Percentiles rank a stretch among this genome's conserved stretches.
These are phyloP conservation scores for Holothuria glaberrima DNA, from an alignment of 35 echinoderm and acorn worm genomes.

Conservation along the genomic window DNA sequence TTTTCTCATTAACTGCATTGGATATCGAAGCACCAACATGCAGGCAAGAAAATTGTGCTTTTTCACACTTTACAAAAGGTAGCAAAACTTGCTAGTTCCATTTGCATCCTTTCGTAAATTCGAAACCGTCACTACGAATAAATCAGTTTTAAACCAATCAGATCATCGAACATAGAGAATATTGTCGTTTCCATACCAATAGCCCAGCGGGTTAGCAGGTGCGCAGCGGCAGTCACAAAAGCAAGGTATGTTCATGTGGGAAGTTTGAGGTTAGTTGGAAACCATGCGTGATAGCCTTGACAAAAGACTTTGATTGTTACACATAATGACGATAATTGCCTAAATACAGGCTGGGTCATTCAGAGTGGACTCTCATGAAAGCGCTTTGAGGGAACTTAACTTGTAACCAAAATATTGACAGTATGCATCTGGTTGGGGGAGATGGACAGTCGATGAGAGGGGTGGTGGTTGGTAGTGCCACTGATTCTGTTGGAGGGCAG, in stretches of 20 bases:
- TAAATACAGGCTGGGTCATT: conserved; percentile 27
- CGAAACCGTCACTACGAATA: not conserved
- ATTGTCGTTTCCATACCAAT: conserved; percentile 30
- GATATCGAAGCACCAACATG: too few species aligned
- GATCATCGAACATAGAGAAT: not conserved
- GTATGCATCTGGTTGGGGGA: too few species aligned
- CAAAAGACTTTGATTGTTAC: conserved; percentile 37
- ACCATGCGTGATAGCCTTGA: not conserved
- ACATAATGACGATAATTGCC: conserved; percentile 37
- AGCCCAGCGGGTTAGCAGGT: conserved; percentile 48
- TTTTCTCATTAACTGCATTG: too few species aligned
- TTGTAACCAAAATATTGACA: not conserved
- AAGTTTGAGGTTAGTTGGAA: conserved; percentile 41
- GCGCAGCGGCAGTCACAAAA: conserved; percentile 14
- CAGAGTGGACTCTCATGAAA: not conserved
- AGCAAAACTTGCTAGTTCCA: too few species aligned
- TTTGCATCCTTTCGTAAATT: too few species aligned
- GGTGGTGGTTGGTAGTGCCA: too few species aligned
- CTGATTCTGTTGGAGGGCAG: too few species aligned
- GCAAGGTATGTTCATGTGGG: conserved; percentile 31
- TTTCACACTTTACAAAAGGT: too few species aligned
- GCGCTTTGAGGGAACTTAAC: not conserved
- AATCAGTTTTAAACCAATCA: conserved; percentile 44
- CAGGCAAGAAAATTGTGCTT: too few species aligned
- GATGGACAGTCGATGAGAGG: too few species aligned